A percentile compares a stretch with the other conserved stretches of the same genome.
phyloP scores from a whole-genome alignment of 2,113 vertebrate species.

The Channa maculata region DNA sequence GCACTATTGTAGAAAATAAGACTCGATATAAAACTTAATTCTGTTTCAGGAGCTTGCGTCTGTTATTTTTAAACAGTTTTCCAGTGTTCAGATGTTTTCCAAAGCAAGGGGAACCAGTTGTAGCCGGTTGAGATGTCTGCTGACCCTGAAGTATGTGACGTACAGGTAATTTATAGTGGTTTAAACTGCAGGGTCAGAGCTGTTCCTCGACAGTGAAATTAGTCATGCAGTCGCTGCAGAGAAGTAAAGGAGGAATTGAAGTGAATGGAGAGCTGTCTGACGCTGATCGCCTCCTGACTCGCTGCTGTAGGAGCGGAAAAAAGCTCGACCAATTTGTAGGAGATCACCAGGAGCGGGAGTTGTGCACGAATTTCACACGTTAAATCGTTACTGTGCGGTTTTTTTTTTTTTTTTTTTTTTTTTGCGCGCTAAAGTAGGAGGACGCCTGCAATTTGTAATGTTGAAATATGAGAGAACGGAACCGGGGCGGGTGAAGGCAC shows the following conservation, averaged over 20 bases:
- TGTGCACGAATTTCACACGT: constrained; percentile 33
- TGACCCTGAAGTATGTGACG: neutral
- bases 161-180: constrained; percentile 26
- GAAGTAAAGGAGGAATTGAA: constrained; percentile 40
- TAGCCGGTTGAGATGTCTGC: neutral
- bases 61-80: too few species aligned
- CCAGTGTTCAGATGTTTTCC: neutral
- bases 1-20: neutral
- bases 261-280: constrained; percentile 55
- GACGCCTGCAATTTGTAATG: constrained; percentile 78
- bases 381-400: constrained; percentile 49
- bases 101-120: neutral
- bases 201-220: neutral
- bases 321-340: constrained; percentile 60
- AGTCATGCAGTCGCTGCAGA: constrained; percentile 41
- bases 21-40: neutral
- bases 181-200: neutral
- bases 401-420: neutral
- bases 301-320: constrained; percentile 41
- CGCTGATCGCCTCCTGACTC: constrained; percentile 39
- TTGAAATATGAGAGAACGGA: constrained; percentile 83
- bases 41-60: neutral
- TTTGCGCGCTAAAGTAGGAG: constrained; percentile 74
- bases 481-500: constrained; percentile 80
- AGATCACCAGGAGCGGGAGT: constrained; percentile 45